A percentile compares a stretch with the other conserved stretches of the same genome.
These are phyloP conservation scores for Eristalinus aeneus DNA, from an alignment of 2,888 invertebrate species.

Conservation along the genomic window DNA sequence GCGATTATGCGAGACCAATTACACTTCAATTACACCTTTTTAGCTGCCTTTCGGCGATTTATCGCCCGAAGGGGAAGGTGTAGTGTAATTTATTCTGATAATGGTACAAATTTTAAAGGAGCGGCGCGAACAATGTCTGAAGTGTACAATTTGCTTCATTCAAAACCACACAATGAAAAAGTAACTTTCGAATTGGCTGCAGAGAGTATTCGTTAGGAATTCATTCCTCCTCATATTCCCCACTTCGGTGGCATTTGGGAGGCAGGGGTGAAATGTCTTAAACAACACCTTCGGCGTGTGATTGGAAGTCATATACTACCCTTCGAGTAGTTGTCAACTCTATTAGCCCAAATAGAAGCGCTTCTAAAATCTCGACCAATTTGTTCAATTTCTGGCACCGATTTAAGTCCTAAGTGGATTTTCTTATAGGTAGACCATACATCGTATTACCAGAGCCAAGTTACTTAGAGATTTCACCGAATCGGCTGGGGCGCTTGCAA, in stretches of 20 bases:
- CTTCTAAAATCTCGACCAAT: neutral
- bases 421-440: too few relatives aligned
- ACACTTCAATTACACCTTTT: neutral
- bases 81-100: too few relatives aligned
- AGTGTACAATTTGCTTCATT: neutral
- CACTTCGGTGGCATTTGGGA: neutral
- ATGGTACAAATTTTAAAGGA: too few relatives aligned
- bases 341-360: neutral
- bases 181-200: neutral
- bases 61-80: too few relatives aligned
- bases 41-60: neutral
- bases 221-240: neutral
- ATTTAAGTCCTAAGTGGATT: too few relatives aligned
- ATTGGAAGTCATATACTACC: neutral
- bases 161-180: neutral
- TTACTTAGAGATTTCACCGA: neutral
- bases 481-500: neutral
- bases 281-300: neutral
- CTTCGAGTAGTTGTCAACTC: neutral
- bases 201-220: too few relatives aligned
- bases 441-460: too few relatives aligned
- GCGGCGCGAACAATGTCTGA: too few relatives aligned
- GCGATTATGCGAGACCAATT: neutral
- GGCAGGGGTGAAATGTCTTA: neutral
- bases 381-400: too few relatives aligned